phyloP scores from a whole-genome alignment of 2,797 vertebrate species.

The Rhabdophis nuchalis region DNA sequence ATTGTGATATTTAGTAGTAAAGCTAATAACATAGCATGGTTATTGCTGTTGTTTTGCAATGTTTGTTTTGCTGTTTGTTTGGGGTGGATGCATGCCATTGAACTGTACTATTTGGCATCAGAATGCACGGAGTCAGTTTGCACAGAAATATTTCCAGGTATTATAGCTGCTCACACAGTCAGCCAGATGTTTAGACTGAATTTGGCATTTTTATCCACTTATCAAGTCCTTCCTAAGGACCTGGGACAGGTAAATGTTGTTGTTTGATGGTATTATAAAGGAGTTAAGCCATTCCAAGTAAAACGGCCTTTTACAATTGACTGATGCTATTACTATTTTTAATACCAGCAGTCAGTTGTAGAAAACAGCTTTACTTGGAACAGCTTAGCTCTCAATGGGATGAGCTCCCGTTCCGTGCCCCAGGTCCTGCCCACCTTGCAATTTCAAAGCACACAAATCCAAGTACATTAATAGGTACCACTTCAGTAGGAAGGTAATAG shows the following conservation, averaged over 20 bases:
- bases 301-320: not conserved
- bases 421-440: not conserved
- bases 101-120: not conserved
- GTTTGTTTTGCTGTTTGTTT: not conserved
- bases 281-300: not conserved
- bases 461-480: not conserved
- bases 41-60: not conserved
- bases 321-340: not conserved
- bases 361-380: not conserved
- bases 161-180: not conserved
- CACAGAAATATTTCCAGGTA: not conserved
- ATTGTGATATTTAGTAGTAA: not conserved
- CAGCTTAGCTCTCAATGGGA: not conserved
- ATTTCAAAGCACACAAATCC: not conserved
- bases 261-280: not conserved
- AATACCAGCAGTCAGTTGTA: not conserved
- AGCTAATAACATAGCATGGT: not conserved
- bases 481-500: not conserved
- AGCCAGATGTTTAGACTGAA: not conserved
- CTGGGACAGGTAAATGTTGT: not conserved
- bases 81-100: not conserved
- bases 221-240: not conserved
- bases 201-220: not conserved
- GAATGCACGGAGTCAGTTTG: constrained; percentile 2
- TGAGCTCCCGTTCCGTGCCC: not conserved